phyloP scores from a whole-genome alignment of 2,113 vertebrate species.

The Ciconia boyciana region DNA sequence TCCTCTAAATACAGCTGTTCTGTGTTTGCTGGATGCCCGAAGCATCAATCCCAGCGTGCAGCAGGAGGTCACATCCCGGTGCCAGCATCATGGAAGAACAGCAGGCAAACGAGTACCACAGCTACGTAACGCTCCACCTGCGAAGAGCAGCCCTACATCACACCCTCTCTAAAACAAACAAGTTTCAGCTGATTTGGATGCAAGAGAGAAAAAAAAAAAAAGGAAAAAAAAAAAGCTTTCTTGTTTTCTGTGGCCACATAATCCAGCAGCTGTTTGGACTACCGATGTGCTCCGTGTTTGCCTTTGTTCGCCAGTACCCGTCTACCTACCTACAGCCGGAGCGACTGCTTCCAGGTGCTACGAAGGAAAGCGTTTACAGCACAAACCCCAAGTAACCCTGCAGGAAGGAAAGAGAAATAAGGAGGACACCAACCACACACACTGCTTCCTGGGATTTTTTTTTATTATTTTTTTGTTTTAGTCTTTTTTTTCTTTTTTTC shows the following conservation, averaged over 20 bases:
- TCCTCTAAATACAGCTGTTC: neutral
- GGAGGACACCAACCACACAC: neutral
- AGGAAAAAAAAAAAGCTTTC: neutral
- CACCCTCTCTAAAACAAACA: neutral
- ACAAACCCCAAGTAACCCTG: neutral
- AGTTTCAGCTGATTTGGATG: neutral
- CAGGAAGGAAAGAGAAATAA: neutral
- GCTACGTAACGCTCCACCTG: fast-evolving
- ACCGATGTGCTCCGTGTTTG: fast-evolving
- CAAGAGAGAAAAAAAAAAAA: neutral
- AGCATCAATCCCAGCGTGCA: neutral
- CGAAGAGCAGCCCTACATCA: neutral
- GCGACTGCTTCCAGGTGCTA: fast-evolving
- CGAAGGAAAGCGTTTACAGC: fast-evolving
- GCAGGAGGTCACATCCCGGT: neutral
- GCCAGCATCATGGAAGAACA: neutral
- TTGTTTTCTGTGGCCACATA: fast-evolving
- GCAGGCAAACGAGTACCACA: fast-evolving
- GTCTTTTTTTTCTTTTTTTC: neutral
- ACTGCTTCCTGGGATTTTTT: constrained; percentile 41
- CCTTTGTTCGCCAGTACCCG: fast-evolving
- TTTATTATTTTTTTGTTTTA: constrained; percentile 54
- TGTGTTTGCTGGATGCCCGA: fast-evolving
- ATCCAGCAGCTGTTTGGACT: neutral
- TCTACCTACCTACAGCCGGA: too few relatives aligned